Conservation (phyloP, 2,797 vertebrate genomes). For the Paramormyrops hopkinsi region DNA sequence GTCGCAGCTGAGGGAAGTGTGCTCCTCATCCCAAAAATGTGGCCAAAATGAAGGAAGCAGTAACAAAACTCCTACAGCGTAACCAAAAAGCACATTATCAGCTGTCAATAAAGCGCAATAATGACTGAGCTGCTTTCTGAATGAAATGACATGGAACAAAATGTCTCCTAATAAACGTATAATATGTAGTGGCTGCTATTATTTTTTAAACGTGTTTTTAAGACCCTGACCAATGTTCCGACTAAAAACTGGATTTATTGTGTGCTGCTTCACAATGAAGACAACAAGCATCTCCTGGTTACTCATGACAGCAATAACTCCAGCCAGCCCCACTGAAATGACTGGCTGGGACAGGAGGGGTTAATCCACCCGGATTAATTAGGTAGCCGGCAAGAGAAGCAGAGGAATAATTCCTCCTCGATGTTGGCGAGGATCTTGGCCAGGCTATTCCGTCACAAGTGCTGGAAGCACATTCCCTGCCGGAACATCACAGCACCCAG, state of each 20-base stretch:
- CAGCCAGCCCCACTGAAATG: background rate
- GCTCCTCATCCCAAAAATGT: background rate
- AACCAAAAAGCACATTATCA: background rate
- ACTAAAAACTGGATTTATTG: background rate
- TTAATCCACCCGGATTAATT: background rate
- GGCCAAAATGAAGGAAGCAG: background rate
- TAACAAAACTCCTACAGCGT: background rate
- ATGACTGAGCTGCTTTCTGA: background rate
- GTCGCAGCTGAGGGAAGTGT: background rate
- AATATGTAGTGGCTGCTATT: background rate
- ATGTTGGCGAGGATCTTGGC: conserved; percentile 40
- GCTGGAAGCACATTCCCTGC: conserved; percentile 21
- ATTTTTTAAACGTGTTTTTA: background rate
- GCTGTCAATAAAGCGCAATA: background rate
- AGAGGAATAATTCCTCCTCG: conserved; percentile 34
- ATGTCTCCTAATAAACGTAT: background rate
- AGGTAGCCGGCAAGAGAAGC: background rate
- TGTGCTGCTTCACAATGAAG: background rate
- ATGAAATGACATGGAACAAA: background rate
- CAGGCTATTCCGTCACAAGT: conserved; percentile 44
- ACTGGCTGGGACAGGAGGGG: background rate
- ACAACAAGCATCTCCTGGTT: background rate
- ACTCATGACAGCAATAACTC: background rate
- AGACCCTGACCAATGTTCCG: background rate
- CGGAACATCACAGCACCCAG: background rate